Base-by-base conservation (phyloP, 2,888 invertebrate genomes). In the Melolontha melolontha region DNA sequence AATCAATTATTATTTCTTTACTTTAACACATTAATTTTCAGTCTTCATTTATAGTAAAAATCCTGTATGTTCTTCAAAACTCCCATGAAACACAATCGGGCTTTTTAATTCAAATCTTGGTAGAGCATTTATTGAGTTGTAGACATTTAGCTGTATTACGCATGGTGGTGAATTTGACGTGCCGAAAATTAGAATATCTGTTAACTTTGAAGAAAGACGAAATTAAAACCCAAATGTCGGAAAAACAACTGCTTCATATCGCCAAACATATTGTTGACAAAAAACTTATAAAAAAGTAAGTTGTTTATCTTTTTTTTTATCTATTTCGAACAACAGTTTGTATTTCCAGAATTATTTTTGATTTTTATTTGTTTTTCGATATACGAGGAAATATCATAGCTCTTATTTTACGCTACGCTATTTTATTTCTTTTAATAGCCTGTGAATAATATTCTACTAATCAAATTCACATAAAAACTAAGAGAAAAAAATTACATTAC, bases 41-140 rank as follows among this genome's bases (percentile, higher is more conserved):
- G 88, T 89, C 91, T 0, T 87, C 89, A 70, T 89, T 91, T 74
- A 89, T 91, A 5, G 85, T 90, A 66, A 90, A 90, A 78, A 85
- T 92, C 0, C 83, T 92, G 75, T 88, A 88, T 73, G 91, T 92
- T 71, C 81, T 95, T 47, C 89, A 90, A 47, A 87, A 90, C 41
- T 90, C 90, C 12, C 92, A 89, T 79, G 86, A 87, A 22, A 86
- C 85, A 27, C 93, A 93, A 79, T 91, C 91, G 14, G 94, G 94
- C 0, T 85, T 90, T 0, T 84, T 94, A 11, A 83, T 95, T 49
- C 83, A 85, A 49, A 80, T 89, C 11, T 80, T 92, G 14, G 82
- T 91, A 7, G 88, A 89, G 57, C 85, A 86, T 75, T 88, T 94
- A 72, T 84, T 94, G 16, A 86, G 88, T 40, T 89, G 90, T 51